These are phyloP conservation scores for Nephotettix cincticeps DNA, from an alignment of 1,140 invertebrate species.

Conservation along the genomic window DNA sequence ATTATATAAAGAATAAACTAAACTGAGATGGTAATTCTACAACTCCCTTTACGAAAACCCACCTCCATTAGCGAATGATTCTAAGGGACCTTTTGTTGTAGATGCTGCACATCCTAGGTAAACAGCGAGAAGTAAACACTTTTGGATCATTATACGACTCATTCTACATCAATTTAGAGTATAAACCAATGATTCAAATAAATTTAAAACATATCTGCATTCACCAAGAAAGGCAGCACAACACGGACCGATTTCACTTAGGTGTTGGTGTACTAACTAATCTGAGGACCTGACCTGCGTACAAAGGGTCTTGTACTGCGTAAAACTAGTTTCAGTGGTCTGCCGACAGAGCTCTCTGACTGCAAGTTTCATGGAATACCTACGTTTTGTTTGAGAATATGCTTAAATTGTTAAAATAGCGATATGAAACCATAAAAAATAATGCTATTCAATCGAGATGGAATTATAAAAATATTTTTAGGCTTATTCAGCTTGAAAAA, in stretches of 20 bases:
- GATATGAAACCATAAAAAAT: no score
- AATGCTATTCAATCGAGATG: no score
- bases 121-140: conserved; percentile 36
- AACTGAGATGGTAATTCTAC: not conserved
- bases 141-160: conserved; percentile 31
- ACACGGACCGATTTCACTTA: no score
- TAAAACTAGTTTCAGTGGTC: conserved; percentile 23
- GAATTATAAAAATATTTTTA: no score
- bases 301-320: conserved; percentile 22
- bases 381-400: no score
- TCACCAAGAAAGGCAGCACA: no score
- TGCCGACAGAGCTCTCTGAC: conserved; percentile 4
- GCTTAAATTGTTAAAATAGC: no score
- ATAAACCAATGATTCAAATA: not conserved
- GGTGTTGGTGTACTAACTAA: no score
- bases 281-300: conserved; percentile 23
- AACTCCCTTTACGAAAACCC: conserved; percentile 18
- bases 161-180: conserved; percentile 19
- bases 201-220: not conserved
- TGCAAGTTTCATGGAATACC: no score
- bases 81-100: conserved; percentile 36
- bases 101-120: conserved; percentile 38
- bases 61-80: conserved; percentile 38
- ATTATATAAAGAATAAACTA: not conserved
- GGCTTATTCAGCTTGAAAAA: no score